phyloP scores from a whole-genome alignment of 2,888 invertebrate genomes.

The Drosophila maculinotata region DNA sequence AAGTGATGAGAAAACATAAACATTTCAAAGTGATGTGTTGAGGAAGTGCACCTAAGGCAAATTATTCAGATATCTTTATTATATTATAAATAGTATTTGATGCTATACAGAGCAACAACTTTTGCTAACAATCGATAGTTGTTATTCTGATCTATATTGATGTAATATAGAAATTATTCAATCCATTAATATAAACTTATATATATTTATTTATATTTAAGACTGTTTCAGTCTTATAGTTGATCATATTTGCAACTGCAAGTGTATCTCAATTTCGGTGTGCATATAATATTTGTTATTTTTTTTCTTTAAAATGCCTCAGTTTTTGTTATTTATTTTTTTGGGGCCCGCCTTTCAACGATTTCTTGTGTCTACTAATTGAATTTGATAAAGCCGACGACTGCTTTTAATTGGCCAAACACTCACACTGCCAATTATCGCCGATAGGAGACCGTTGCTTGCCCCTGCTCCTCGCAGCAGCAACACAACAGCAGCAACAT shows the following conservation, averaged over 20 bases:
- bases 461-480: background rate
- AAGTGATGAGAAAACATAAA: background rate
- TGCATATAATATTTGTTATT: background rate
- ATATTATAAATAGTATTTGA: too few species aligned
- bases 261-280: slow-evolving; percentile 3
- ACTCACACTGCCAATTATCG: slow-evolving; percentile 52
- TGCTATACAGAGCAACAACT: too few species aligned
- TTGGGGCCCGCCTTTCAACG: slow-evolving; percentile 13
- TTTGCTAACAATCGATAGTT: too few species aligned
- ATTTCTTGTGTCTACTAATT: slow-evolving; percentile 57
- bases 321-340: slow-evolving; percentile 11
- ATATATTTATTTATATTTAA: too few species aligned
- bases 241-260: too few species aligned
- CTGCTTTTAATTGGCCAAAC: slow-evolving; percentile 69
- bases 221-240: too few species aligned
- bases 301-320: background rate
- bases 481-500: slow-evolving; percentile 4
- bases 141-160: too few species aligned
- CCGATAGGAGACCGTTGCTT: slow-evolving; percentile 16
- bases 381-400: slow-evolving; percentile 69
- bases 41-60: too few species aligned
- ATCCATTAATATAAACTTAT: too few species aligned
- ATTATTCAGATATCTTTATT: too few species aligned
- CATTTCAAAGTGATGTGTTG: background rate
- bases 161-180: too few species aligned